These are phyloP conservation scores for Drosophila monieri DNA, from an alignment of 2,888 invertebrate species.

Conservation along the genomic window DNA sequence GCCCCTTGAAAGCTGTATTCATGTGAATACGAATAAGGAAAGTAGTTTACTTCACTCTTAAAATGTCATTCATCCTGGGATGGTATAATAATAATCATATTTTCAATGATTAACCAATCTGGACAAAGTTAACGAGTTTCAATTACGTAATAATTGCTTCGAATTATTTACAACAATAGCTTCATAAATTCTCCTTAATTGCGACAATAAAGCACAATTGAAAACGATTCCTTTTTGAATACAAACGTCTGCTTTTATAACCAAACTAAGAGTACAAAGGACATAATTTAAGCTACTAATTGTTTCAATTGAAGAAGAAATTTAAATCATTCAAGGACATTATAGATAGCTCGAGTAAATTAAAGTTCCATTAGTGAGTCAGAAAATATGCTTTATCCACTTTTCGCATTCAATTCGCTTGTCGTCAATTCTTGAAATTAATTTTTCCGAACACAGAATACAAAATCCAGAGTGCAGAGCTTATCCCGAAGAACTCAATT, in stretches of 20 bases:
- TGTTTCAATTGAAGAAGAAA: not conserved
- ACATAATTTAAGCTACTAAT: not conserved
- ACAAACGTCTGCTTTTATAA: not conserved
- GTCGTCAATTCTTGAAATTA: not conserved
- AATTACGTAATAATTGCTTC: not conserved
- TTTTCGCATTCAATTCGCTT: constrained; percentile 13
- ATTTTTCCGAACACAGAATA: constrained; percentile 25
- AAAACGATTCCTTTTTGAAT: not conserved
- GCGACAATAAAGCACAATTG: not conserved
- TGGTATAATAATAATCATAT: not conserved
- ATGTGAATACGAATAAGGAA: constrained; percentile 48
- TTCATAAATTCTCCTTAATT: not conserved
- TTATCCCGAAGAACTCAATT: constrained; percentile 55
- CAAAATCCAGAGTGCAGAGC: constrained; percentile 40
- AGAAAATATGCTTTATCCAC: constrained; percentile 1
- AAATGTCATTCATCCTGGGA: not conserved
- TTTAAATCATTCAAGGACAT: not conserved
- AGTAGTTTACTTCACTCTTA: constrained; percentile 17
- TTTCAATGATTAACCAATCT: not conserved
- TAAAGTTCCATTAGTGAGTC: not conserved
- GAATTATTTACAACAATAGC: not conserved
- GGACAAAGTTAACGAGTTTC: not conserved
- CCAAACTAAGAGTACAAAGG: not conserved
- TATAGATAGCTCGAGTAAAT: not conserved
- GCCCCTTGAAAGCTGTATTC: constrained; percentile 24